Evolutionary conservation across 2,113 vertebrate genomes (phyloP).

Genomic region (Brachyistius frenatus): DNA sequence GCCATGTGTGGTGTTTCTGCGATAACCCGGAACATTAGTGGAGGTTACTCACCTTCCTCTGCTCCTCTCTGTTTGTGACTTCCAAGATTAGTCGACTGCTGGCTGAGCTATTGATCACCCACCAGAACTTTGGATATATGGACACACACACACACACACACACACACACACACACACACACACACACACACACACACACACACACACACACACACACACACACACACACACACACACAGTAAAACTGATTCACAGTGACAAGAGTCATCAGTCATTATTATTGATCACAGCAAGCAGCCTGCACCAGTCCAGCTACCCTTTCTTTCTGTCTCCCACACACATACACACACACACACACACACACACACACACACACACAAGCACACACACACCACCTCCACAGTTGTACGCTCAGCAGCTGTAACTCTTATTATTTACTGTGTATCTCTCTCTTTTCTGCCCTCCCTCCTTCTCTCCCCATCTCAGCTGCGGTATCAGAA

Average conservation of each 20-base stretch:
- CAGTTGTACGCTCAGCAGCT: slow-evolving; percentile 46
- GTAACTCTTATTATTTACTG: slow-evolving; percentile 57
- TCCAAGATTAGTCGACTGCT: slow-evolving; percentile 49
- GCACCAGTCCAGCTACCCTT: slow-evolving; percentile 27
- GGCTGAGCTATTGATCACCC: slow-evolving; percentile 61
- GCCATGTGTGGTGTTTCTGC: slow-evolving; percentile 15
- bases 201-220: slow-evolving; percentile 14
- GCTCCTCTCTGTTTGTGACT: slow-evolving; percentile 27
- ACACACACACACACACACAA: slow-evolving; percentile 17
- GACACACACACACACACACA: slow-evolving; percentile 23
- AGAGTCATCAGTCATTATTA: slow-evolving; percentile 68
- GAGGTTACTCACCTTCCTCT: slow-evolving; percentile 31
- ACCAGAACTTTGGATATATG: slow-evolving; percentile 62
- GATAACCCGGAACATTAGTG: slow-evolving; percentile 28
- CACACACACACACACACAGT: slow-evolving; percentile 21
- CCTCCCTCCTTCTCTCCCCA: neutral
- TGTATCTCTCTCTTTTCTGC: neutral
- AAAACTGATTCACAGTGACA: slow-evolving; percentile 64
- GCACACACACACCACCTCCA: slow-evolving; percentile 13
- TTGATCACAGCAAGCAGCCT: slow-evolving; percentile 64
- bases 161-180: slow-evolving; percentile 22
- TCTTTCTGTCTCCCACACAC: slow-evolving; percentile 5
- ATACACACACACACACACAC: slow-evolving; percentile 7
- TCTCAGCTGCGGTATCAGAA: slow-evolving; percentile 96
- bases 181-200: slow-evolving; percentile 26